Conservation (phyloP, 2,113 vertebrate genomes). For the Alces alces region DNA sequence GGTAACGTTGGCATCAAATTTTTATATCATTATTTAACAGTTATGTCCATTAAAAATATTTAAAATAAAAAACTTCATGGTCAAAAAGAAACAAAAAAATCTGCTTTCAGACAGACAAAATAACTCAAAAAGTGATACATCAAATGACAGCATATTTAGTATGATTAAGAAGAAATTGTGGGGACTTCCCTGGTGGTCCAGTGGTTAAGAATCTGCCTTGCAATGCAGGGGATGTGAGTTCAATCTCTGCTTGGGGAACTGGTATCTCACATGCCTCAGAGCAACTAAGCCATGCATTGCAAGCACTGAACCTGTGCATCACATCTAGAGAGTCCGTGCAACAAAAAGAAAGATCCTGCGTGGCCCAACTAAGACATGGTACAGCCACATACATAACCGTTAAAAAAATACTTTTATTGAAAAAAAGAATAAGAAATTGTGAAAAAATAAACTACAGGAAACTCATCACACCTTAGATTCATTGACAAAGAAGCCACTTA, state of each 20-base stretch:
- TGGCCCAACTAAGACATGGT: background rate
- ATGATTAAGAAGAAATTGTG: background rate
- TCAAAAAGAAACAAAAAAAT: background rate
- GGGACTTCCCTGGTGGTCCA: background rate
- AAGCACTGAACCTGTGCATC: background rate
- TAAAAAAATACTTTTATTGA: accelerated
- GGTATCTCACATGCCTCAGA: background rate
- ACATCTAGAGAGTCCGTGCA: background rate
- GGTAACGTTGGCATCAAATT: background rate
- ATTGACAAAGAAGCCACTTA: background rate
- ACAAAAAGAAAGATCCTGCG: accelerated
- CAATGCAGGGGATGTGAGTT: background rate
- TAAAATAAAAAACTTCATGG: background rate
- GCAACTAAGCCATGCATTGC: background rate
- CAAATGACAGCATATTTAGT: background rate
- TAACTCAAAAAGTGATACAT: background rate
- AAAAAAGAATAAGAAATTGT: background rate
- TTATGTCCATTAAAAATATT: background rate
- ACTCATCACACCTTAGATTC: background rate
- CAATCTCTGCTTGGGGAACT: background rate
- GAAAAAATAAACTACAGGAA: background rate
- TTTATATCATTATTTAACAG: background rate
- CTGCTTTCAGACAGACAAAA: background rate
- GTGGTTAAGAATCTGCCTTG: background rate
- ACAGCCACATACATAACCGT: background rate